phyloP scores from a whole-genome alignment of 2,113 vertebrate genomes.

The Dendrocopos noguchii region DNA sequence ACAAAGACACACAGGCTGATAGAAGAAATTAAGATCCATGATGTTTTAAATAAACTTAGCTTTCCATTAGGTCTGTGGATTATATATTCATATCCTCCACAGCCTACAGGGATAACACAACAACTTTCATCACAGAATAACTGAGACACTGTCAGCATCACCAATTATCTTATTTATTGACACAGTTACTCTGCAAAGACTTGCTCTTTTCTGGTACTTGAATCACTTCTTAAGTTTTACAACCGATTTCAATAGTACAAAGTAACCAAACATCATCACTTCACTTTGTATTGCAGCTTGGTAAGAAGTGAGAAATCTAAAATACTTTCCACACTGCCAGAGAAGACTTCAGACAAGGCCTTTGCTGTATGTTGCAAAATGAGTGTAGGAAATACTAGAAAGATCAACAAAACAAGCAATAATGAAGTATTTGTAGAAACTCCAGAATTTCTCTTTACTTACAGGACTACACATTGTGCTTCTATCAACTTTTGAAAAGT shows the following conservation, averaged over 20 bases:
- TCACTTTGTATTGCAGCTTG: neutral
- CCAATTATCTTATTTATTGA: neutral
- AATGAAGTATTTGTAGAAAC: neutral
- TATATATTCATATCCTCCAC: neutral
- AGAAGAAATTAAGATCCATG: neutral
- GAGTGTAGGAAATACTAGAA: neutral
- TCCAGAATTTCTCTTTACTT: neutral
- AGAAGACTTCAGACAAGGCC: neutral
- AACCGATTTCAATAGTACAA: neutral
- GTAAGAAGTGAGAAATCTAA: neutral
- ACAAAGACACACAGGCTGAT: neutral
- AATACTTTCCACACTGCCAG: neutral
- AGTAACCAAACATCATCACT: neutral
- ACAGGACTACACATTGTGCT: neutral
- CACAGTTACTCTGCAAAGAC: neutral
- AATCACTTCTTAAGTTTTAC: neutral
- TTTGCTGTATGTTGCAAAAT: neutral
- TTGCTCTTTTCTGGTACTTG: neutral
- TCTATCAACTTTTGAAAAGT: neutral
- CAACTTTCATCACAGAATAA: neutral
- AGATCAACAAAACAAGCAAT: neutral
- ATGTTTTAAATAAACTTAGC: neutral
- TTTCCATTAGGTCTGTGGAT: neutral
- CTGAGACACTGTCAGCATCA: neutral
- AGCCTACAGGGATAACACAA: neutral